Evolutionary conservation across 2,797 vertebrate species (phyloP).

Genomic region (Melanotaenia nigrans): DNA sequence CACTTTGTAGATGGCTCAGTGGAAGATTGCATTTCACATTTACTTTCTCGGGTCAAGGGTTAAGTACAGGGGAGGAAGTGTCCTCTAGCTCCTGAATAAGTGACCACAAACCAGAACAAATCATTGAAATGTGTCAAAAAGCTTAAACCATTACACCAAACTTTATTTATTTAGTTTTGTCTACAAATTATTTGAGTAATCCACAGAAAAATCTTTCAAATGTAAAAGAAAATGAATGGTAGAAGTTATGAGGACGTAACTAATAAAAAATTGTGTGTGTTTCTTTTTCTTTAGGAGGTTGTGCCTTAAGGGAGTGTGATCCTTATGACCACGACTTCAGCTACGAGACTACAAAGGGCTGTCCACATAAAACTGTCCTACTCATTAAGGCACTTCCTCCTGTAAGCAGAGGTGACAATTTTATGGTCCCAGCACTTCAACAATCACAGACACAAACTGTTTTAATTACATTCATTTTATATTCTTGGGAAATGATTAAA

Average conservation of each 20-base stretch:
- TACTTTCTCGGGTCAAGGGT: constrained; percentile 88
- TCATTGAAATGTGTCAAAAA: constrained; percentile 77
- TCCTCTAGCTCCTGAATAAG: constrained; percentile 85
- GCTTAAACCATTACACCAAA: constrained; percentile 84
- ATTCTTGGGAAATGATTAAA: constrained; percentile 40
- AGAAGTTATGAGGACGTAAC: constrained; percentile 5
- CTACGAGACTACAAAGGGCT: constrained; percentile 85
- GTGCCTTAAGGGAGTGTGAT: constrained; percentile 81
- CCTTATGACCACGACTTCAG: constrained; percentile 76
- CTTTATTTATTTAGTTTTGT: constrained; percentile 57
- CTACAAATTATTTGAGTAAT: constrained; percentile 71
- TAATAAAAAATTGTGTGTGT: constrained; percentile 2
- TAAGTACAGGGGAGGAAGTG: constrained; percentile 92
- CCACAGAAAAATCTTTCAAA: constrained; percentile 77
- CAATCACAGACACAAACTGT: constrained; percentile 72
- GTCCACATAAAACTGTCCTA: constrained; percentile 87
- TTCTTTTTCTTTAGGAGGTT: constrained; percentile 56
- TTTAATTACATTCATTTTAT: constrained; percentile 74
- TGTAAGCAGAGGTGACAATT: constrained; percentile 90
- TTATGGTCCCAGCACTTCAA: constrained; percentile 85
- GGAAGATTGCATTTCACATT: constrained; percentile 86
- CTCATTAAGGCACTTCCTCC: constrained; percentile 88
- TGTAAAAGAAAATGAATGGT: constrained; percentile 80
- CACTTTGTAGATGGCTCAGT: constrained; percentile 83
- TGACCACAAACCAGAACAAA: constrained; percentile 83